Percentiles rank a stretch among this genome's conserved stretches.
Conservation (phyloP, 2,113 vertebrate species). For the Oncorhynchus gorbuscha region DNA sequence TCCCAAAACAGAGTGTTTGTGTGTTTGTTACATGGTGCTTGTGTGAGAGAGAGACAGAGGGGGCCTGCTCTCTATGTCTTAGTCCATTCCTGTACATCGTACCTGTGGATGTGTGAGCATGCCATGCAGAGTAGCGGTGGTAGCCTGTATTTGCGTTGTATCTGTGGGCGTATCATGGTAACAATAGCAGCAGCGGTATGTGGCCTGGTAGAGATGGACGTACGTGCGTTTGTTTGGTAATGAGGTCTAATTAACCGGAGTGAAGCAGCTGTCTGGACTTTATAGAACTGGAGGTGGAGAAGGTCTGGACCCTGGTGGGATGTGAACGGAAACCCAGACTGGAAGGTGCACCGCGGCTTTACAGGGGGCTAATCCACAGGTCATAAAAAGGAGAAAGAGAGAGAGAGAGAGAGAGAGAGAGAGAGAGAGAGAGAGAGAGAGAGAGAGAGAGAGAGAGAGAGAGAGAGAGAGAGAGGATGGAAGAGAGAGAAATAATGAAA, state of each 20-base stretch:
- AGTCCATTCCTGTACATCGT: no score
- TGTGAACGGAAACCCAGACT: constrained; percentile 55
- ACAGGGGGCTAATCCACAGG: constrained; percentile 57
- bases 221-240: constrained; percentile 40
- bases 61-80: no score
- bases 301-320: constrained; percentile 30
- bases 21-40: no score
- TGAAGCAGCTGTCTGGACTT: constrained; percentile 60
- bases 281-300: constrained; percentile 57
- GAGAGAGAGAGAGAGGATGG: constrained; percentile 39
- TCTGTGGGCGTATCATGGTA: not conserved
- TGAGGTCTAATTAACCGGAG: constrained; percentile 48
- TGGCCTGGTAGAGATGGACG: not conserved
- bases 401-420: constrained; percentile 11
- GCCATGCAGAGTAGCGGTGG: not conserved
- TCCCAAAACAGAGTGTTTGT: no score
- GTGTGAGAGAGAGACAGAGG: no score
- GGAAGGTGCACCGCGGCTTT: constrained; percentile 56
- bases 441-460: no score
- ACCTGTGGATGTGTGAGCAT: not conserved
- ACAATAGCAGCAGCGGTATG: not conserved
- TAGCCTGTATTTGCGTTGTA: not conserved
- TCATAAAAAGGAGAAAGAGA: constrained; percentile 40
- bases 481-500: constrained; percentile 35
- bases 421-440: constrained; percentile 39